A percentile compares a stretch with the other conserved stretches of the same genome.
These are phyloP conservation scores for Prolemur simus DNA, from an alignment of 2,113 vertebrate genomes.

Conservation along the genomic window DNA sequence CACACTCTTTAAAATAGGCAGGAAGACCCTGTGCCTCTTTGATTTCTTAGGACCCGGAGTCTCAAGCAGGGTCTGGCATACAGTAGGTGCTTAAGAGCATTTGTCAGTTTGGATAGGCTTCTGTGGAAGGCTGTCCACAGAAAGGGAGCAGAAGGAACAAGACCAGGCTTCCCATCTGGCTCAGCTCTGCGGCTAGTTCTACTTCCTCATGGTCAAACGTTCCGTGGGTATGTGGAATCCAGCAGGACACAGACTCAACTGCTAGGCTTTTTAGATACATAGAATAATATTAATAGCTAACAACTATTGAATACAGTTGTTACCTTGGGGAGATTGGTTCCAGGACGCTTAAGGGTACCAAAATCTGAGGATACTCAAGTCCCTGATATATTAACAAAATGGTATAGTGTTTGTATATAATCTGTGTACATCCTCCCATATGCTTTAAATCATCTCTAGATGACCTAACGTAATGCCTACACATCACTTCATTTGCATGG, in stretches of 20 bases:
- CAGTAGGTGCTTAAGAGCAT: not conserved
- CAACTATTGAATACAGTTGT: not conserved
- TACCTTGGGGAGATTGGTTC: not conserved
- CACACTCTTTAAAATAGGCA: not conserved
- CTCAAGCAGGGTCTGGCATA: not conserved
- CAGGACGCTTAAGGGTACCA: not conserved
- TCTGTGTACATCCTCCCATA: not conserved
- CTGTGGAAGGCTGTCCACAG: not conserved
- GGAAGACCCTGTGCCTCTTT: not conserved
- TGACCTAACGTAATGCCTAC: not conserved
- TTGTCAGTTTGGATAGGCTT: not conserved
- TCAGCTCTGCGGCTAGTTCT: not conserved
- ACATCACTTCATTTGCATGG: not conserved
- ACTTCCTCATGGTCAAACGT: not conserved
- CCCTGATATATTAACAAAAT: not conserved
- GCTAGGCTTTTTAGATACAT: not conserved
- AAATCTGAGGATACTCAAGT: not conserved
- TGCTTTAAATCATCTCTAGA: not conserved
- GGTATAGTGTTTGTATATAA: not conserved
- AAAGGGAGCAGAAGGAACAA: not conserved
- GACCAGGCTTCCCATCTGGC: not conserved
- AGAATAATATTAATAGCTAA: not conserved
- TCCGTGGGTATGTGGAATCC: rapidly evolving
- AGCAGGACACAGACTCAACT: not conserved
- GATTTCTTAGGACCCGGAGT: not conserved